These are phyloP conservation scores for Apodemus sylvaticus DNA, from an alignment of 2,113 vertebrate species.

Conservation along the genomic window DNA sequence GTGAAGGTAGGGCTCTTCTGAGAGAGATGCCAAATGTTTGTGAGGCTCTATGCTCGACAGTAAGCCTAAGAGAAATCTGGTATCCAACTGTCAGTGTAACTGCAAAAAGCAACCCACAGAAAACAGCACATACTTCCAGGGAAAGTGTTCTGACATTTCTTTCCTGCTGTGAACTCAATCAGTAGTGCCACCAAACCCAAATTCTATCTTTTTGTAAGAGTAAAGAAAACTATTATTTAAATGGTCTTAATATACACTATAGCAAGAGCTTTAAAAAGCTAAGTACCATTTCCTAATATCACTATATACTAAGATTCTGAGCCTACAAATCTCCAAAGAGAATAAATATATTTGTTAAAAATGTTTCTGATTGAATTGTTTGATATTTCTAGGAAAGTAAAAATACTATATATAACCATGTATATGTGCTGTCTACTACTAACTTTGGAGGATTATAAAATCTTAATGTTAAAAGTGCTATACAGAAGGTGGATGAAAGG, in stretches of 20 bases:
- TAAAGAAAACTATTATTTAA: background rate
- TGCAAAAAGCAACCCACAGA: background rate
- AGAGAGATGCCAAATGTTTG: background rate
- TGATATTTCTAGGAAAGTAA: constrained; percentile 20
- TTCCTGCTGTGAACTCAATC: background rate
- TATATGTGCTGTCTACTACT: background rate
- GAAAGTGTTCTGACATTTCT: constrained; percentile 31
- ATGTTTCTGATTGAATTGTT: background rate
- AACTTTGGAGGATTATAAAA: background rate
- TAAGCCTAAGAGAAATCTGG: background rate
- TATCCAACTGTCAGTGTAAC: background rate
- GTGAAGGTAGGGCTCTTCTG: background rate
- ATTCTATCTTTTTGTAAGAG: background rate
- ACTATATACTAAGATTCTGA: background rate
- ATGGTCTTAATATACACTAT: background rate
- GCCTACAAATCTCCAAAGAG: background rate
- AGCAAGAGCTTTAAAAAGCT: background rate
- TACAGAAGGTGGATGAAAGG: background rate
- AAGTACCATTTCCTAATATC: background rate
- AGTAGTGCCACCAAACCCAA: constrained; percentile 9
- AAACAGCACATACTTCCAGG: background rate
- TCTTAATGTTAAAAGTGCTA: constrained; percentile 17
- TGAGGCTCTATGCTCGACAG: background rate
- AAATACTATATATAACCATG: background rate
- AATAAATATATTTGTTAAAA: constrained; percentile 40